These are phyloP conservation scores for Myoxocephalus aenaeus DNA, from an alignment of 2,797 vertebrate species.

Conservation along the genomic window DNA sequence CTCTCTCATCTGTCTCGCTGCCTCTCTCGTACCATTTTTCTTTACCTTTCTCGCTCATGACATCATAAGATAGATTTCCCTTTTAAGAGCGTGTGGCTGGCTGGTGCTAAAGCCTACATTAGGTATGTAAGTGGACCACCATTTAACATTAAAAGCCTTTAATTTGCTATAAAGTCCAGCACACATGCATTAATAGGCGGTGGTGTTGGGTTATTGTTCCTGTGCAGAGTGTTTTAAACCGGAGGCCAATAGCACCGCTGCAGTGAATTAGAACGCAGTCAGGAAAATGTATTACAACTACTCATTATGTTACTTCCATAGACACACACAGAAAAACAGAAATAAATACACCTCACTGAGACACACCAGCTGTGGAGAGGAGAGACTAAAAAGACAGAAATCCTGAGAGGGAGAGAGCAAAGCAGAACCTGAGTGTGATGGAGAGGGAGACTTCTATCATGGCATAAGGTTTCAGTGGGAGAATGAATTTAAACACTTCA, in stretches of 20 bases:
- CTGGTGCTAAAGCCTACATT: slow-evolving; percentile 82
- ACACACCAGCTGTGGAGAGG: slow-evolving; percentile 15
- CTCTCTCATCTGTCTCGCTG: slow-evolving; percentile 30
- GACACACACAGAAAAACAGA: slow-evolving; percentile 20
- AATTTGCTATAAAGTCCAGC: slow-evolving; percentile 85
- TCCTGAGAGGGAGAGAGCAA: slow-evolving; percentile 11
- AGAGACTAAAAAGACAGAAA: slow-evolving; percentile 32
- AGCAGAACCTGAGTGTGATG: slow-evolving; percentile 50
- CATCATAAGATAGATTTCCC: slow-evolving; percentile 87
- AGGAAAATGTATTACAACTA: slow-evolving; percentile 69
- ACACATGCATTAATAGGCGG: slow-evolving; percentile 81
- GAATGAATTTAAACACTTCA: slow-evolving; percentile 75
- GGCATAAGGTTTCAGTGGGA: slow-evolving; percentile 72
- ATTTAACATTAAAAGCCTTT: slow-evolving; percentile 86
- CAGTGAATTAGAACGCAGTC: slow-evolving; percentile 69
- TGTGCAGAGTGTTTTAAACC: slow-evolving; percentile 76
- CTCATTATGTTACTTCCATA: slow-evolving; percentile 66
- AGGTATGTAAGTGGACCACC: slow-evolving; percentile 83
- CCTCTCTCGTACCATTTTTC: slow-evolving; percentile 34
- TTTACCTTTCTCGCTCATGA: slow-evolving; percentile 68
- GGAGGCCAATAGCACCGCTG: slow-evolving; percentile 76
- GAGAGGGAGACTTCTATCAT: slow-evolving; percentile 55
- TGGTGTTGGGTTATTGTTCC: slow-evolving; percentile 82
- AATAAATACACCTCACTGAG: slow-evolving; percentile 48
- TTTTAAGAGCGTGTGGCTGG: slow-evolving; percentile 81